Evolutionary conservation across 2,113 vertebrate genomes (phyloP), one percentile per base, ranked within the genome.

Genomic region (Alexandromys fortis): DNA sequence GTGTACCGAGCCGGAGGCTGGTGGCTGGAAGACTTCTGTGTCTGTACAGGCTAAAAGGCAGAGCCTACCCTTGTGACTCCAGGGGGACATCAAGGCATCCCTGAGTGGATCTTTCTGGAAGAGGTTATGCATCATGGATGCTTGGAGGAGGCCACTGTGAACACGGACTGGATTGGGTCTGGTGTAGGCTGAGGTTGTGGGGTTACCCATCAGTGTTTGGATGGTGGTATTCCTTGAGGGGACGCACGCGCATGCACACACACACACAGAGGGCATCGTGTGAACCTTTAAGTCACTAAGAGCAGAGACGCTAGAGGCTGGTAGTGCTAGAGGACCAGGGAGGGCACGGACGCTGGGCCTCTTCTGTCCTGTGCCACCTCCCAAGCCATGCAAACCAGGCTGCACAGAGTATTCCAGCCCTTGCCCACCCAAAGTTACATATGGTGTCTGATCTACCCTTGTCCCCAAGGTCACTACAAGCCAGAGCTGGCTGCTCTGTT

Each of bases 241-340:
- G 14, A n/a, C 3, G 17, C 16, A 86, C 2, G 33, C 61, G n/a
- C 42, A 42, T 42, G 42, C 42, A 65, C 55, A 58, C 52, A 61
- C 22, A 26, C 52, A 61, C 22, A 26, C 21, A 61, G 16, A 55
- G 55, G 55, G 55, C 55, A 58, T 58, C 95, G 82, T 94, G 86
- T 75, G 85, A 93, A 94, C 78, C 89, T 90, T 96, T 95, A 97
- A 97, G 96, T 98, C 97, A 95, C 81, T 12, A 92, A 14, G 67
- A 28, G 11, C 73, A 22, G 16, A 33, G 76, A 55, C 9, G 13
- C 19, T 3, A 61, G 49, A 70, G 5, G 58, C 30, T n/a, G 24
- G 58, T 11, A 26, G 30, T 28, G 47, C 38, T 28, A 0, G 2
- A 1, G 17, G 17, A 8, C 4, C 21, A 16, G 52, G 58, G 14